Base-by-base conservation (phyloP, 2,797 vertebrate species). In the Cyprinella venusta region DNA sequence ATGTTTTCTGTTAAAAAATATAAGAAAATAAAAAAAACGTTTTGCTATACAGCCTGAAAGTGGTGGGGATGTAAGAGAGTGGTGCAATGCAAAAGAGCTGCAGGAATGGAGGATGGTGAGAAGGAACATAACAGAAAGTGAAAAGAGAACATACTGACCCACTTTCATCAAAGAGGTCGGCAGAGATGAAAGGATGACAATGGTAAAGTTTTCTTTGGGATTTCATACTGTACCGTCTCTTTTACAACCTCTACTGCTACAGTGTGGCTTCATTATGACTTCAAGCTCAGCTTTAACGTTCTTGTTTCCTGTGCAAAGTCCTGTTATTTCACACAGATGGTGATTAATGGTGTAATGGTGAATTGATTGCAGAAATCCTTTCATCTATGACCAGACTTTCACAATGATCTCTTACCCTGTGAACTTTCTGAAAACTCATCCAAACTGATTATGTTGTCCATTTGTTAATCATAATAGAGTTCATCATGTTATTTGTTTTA, bases 71-170 rank as follows among this genome's bases (percentile, higher is more conserved):
- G 30, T 40, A 74, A 79, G 13, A 16, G 48, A 80, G 78, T 13
- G 6, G n/a, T 21, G 18, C n/a, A 30, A 5, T 33, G 24, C 67
- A 33, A 24, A 42, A 18, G n/a, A 52, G 30, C 30, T 67, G 50
- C n/a, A 12, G n/a, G n/a, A 68, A 52, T 38, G 21, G 50, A 45
- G 50, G 18, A 30, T 70, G 24, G 48, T 33, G 24, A 33, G 24
- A 71, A 48, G 40, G 21, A 52, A 81, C 12, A 30, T 56, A 12
- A 74, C 19, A 70, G 70, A 81, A 77, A 68, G 16, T 21, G 15
- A 82, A 77, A 80, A 15, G 33, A 56, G 48, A 79, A 76, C 79
- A 76, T 21, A 80, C 45, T 83, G 80, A 83, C 82, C 83, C 75
- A 79, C 74, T 80, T 86, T 86, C 38, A 45, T 69, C 40, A 78